Percentiles rank a stretch among this genome's conserved stretches.
phyloP scores from a whole-genome alignment of 2,113 vertebrate species.

The Anarrhichthys ocellatus region DNA sequence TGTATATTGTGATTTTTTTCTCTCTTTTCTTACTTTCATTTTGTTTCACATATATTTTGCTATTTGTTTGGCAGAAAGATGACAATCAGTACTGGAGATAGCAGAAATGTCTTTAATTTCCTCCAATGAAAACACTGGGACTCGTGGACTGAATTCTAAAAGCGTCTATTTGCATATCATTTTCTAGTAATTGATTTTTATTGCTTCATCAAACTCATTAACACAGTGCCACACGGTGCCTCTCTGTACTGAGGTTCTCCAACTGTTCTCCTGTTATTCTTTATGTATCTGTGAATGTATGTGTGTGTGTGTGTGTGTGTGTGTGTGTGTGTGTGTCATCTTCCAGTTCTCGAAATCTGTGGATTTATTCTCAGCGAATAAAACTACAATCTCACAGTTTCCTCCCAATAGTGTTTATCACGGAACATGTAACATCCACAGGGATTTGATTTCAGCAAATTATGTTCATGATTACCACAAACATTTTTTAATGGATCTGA shows the following conservation, averaged over 20 bases:
- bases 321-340: background rate
- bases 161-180: conserved; percentile 61
- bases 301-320: background rate
- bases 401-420: conserved; percentile 36
- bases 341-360: conserved; percentile 6
- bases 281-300: background rate
- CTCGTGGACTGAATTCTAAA: conserved; percentile 25
- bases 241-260: conserved; percentile 15
- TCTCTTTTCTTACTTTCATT: background rate
- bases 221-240: conserved; percentile 41
- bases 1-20: background rate
- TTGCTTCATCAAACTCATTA: conserved; percentile 59
- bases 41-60: background rate
- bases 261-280: conserved; percentile 24
- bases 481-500: conserved; percentile 63
- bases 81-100: background rate
- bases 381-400: conserved; percentile 32
- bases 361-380: conserved; percentile 34
- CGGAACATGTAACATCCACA: conserved; percentile 47
- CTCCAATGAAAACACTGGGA: conserved; percentile 12
- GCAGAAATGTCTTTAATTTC: background rate
- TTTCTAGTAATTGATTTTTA: conserved; percentile 61
- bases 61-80: background rate
- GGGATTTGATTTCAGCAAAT: conserved; percentile 65
- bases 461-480: conserved; percentile 60